These are phyloP conservation scores for Bolinopsis microptera DNA, from an alignment of 37 sponge, comb jelly and placozoan species.

Conservation along the genomic window DNA sequence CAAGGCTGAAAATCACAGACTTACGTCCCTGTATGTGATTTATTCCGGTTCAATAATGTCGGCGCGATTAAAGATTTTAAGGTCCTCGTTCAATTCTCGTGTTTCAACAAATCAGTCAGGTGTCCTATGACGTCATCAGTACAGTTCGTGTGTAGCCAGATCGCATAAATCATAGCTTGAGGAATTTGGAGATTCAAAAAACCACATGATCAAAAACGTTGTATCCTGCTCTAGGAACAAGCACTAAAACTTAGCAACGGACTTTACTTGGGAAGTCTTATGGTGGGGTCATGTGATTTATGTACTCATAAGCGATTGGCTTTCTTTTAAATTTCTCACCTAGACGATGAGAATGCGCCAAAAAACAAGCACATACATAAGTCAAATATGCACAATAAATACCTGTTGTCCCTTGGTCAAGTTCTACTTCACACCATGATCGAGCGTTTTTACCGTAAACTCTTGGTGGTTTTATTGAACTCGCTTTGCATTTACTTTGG, in stretches of 20 bases:
- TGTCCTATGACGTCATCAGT: no score
- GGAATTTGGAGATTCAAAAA: no score
- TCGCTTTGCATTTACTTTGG: no score
- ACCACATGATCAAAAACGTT: background rate
- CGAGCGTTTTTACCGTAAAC: background rate
- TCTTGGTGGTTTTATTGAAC: background rate
- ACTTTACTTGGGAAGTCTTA: background rate
- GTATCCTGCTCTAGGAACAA: background rate
- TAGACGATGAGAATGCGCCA: background rate
- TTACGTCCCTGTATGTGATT: no score
- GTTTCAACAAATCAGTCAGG: no score
- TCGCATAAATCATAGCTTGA: no score
- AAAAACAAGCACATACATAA: background rate
- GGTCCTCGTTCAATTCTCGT: no score
- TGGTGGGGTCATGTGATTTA: background rate
- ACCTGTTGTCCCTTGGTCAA: no score
- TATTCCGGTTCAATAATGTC: no score
- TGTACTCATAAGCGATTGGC: background rate
- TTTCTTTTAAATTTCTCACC: background rate
- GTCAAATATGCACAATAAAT: background rate
- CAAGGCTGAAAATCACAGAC: no score
- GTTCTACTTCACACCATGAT: background rate
- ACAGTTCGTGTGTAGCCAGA: no score
- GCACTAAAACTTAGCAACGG: background rate
- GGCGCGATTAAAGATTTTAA: no score